Evolutionary conservation across 2,113 vertebrate species (phyloP), one percentile per base, ranked within the genome.

Genomic region (Numida meleagris): DNA sequence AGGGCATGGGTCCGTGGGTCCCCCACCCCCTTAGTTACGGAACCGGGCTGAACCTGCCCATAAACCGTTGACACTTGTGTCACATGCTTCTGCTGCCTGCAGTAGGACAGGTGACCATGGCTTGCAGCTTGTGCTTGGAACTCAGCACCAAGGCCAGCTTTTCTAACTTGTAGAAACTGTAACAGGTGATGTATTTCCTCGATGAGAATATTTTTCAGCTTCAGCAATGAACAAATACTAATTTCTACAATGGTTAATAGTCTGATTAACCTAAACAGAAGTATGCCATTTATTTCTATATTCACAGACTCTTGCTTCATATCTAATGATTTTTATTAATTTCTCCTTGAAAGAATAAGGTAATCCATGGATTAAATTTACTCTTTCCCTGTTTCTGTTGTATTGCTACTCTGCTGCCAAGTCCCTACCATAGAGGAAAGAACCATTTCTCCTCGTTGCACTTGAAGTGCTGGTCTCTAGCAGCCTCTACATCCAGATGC

Each of bases 21-120:
- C n/a, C n/a, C n/a, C n/a, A n/a, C n/a, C n/a, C n/a, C n/a, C n/a
- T n/a, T n/a, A n/a, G n/a, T n/a, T n/a, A n/a, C n/a, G n/a, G n/a
- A n/a, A n/a, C n/a, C n/a, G n/a, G n/a, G n/a, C n/a, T n/a, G n/a
- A n/a, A n/a, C n/a, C n/a, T n/a, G n/a, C n/a, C n/a, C n/a, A n/a
- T n/a, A n/a, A n/a, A n/a, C n/a, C n/a, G n/a, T n/a, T n/a, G n/a
- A n/a, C n/a, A n/a, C n/a, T n/a, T n/a, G 33, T 2, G 4, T 5
- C 31, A 31, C 16, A 12, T 7, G 0, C 9, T 51, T 42, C 70
- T 65, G n/a, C 53, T 68, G 43, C 45, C 76, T 63, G 40, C 67
- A 48, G n/a, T 6, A 43, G 27, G 4, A 3, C 14, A 2, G 1
- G 3, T 29, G 23, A 9, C 40, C 12, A 1, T 10, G 27, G 20